phyloP scores from a whole-genome alignment of 2,797 vertebrate genomes.

The Masticophis lateralis region DNA sequence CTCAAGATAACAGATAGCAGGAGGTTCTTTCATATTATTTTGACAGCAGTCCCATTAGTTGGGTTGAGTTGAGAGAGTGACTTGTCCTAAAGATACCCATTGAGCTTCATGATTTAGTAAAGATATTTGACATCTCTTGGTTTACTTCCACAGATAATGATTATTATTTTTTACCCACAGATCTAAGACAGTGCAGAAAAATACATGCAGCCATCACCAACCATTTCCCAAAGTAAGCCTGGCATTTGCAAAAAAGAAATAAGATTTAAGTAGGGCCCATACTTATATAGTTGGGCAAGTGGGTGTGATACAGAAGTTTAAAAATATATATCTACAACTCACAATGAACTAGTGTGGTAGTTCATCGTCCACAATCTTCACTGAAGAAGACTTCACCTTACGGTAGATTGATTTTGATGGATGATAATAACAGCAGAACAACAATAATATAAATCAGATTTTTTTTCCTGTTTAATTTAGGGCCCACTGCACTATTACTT shows the following conservation, averaged over 20 bases:
- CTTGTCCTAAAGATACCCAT: not conserved
- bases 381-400: not conserved
- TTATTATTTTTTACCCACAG: not conserved
- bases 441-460: not conserved
- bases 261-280: not conserved
- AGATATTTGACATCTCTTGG: not conserved
- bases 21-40: not conserved
- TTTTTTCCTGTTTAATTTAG: not conserved
- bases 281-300: not conserved
- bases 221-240: not conserved
- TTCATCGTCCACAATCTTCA: not conserved
- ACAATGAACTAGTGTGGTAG: not conserved
- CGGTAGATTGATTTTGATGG: not conserved
- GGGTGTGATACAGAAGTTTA: not conserved
- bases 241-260: not conserved
- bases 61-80: not conserved
- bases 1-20: not conserved
- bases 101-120: not conserved
- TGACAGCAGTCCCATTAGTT: not conserved
- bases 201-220: not conserved
- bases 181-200: not conserved
- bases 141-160: not conserved
- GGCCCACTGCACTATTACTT: not conserved
- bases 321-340: not conserved
- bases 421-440: not conserved